phyloP scores from a whole-genome alignment of 2,888 invertebrate genomes.

The Harpalus rufipes region DNA sequence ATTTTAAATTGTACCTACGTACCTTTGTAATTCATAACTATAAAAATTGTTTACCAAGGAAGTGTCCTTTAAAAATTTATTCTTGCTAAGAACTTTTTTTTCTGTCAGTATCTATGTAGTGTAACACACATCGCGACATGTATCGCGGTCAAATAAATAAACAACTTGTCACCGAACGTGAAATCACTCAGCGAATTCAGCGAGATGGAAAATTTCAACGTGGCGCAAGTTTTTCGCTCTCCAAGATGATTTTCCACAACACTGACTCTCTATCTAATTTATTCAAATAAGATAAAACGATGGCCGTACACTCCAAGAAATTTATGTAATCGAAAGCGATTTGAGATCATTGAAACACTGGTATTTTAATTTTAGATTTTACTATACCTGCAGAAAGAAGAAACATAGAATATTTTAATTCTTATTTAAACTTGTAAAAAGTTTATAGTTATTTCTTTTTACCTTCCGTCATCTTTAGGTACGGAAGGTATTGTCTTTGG shows the following conservation, averaged over 20 bases:
- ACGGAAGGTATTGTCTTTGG: no score
- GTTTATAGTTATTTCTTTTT: no score
- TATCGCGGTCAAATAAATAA: conserved; percentile 31
- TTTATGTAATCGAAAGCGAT: conserved; percentile 53
- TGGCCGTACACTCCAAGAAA: conserved; percentile 21
- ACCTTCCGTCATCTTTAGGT: no score
- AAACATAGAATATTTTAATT: no score
- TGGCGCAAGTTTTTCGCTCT: conserved; percentile 22
- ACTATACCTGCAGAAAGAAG: no score
- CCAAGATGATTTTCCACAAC: conserved; percentile 56
- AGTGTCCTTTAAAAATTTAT: no score
- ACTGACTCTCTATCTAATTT: conserved; percentile 59
- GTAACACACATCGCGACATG: conserved; percentile 26
- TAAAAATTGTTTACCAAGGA: no score
- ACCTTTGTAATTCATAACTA: no score
- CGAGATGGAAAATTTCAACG: conserved; percentile 54
- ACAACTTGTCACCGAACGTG: conserved; percentile 14
- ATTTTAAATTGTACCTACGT: no score
- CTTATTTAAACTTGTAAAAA: no score
- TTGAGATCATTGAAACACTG: conserved; percentile 31
- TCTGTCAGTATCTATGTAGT: conserved; percentile 4
- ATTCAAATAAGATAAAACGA: conserved; percentile 50
- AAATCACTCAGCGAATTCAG: conserved; percentile 16
- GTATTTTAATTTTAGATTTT: conserved; percentile 40
- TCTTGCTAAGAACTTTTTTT: neutral